Base-by-base conservation (phyloP, 2,797 vertebrate species). In the Phylloscopus collybita region DNA sequence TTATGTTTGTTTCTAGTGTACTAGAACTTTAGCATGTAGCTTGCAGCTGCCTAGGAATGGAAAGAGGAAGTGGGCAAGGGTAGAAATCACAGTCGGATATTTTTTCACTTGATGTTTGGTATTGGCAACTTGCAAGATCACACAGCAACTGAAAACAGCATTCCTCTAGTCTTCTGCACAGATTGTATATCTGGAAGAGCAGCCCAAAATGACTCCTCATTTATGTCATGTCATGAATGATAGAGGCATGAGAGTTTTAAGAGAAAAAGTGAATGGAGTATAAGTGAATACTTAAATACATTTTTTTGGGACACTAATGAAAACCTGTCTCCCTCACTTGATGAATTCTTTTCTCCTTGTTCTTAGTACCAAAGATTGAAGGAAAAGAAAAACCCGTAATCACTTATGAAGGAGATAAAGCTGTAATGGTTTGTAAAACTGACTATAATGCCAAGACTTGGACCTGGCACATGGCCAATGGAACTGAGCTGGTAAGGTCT, bases 381-480 rank as follows among this genome's bases (percentile, higher is more conserved):
- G 97, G 97, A 49, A 98, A 95, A 92, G 98, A 98, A 40, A 99
- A 98, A 75, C 97, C 98, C 0, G 10, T 99, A 21, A 94, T 99
- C 66, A 97, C 97, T 90, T 99, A 99, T 2, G 73, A 97, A 75
- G 97, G 98, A 20, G 99, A 99, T 96, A 92, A 72, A 20, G 97
- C 97, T 73, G 92, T 98, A 66, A 76, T 99, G 54, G 5, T 79
- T 3, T 99, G 99, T 97, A 97, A 98, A 88, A 97, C 97, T 93
- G 49, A 83, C 12, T 92, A 97, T 47, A 21, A 32, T 36, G 98
- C 99, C 23, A 66, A 40, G 40, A 67, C 79, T 62, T 99, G 99
- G 99, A 91, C 60, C 27, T 99, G 99, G 99, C 99, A 98, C 80
- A 97, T 27, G 79, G 70, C 27, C 32, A 99, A 98, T 53, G 98